Conservation (phyloP, 2,797 vertebrate genomes). For the Gymnoscopelus microlampas region DNA sequence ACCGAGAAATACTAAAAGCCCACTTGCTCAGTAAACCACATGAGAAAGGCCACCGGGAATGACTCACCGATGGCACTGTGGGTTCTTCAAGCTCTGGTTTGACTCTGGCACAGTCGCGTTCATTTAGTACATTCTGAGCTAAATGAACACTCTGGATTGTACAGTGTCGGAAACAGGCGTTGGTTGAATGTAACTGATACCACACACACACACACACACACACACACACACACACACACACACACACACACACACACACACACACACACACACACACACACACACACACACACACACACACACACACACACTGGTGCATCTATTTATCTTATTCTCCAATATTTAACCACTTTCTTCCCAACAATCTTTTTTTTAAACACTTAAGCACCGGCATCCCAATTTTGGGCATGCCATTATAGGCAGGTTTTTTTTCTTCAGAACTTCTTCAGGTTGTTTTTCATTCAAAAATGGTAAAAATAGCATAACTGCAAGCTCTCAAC, state of each 20-base stretch:
- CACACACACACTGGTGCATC: background rate
- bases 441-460: too few species aligned
- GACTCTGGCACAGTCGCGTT: constrained; percentile 1
- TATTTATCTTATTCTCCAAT: constrained; percentile 4
- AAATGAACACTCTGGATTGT: too few species aligned
- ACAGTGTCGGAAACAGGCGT: constrained; percentile 55
- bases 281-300: constrained; percentile 9
- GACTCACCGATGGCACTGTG: constrained; percentile 63
- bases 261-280: background rate
- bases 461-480: too few species aligned
- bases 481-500: too few species aligned
- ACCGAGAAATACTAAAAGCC: constrained; percentile 51
- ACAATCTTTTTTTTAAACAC: background rate
- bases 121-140: too few species aligned
- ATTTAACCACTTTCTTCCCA: background rate
- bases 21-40: constrained; percentile 63
- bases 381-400: too few species aligned
- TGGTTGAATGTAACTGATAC: constrained; percentile 21
- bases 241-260: constrained; percentile 12
- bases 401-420: too few species aligned
- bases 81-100: constrained; percentile 41
- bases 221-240: constrained; percentile 18
- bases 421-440: too few species aligned
- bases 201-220: constrained; percentile 11
- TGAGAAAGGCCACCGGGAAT: constrained; percentile 72